phyloP scores from a whole-genome alignment of 2,888 invertebrate species.

The Tortrix viridana region DNA sequence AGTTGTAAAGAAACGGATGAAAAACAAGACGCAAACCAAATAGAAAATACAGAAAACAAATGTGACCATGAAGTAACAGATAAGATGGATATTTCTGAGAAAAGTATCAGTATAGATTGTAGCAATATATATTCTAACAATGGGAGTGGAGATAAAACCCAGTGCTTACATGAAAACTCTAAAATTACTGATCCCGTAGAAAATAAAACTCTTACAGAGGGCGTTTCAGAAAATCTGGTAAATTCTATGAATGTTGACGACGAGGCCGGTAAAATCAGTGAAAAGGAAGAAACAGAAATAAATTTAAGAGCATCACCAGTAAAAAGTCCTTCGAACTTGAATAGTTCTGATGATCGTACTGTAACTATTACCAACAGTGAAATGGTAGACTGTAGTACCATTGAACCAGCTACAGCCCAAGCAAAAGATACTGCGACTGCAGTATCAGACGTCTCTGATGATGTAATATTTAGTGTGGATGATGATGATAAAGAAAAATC shows the following conservation, averaged over 20 bases:
- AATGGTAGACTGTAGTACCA: slow-evolving; percentile 1
- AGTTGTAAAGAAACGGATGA: slow-evolving; percentile 4
- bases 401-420: neutral
- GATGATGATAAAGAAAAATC: slow-evolving; percentile 13
- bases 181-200: neutral
- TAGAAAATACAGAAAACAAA: neutral
- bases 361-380: too few species aligned
- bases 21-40: slow-evolving; percentile 1
- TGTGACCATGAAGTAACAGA: neutral
- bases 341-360: neutral
- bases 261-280: neutral
- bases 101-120: slow-evolving; percentile 5
- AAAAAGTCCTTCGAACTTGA: neutral
- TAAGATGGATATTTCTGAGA: neutral
- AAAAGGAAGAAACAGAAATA: neutral
- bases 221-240: neutral
- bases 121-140: neutral
- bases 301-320: neutral
- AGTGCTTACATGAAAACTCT: neutral
- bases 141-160: neutral
- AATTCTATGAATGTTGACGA: slow-evolving; percentile 14
- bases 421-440: neutral
- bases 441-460: slow-evolving; percentile 1
- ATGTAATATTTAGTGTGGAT: slow-evolving; percentile 21
- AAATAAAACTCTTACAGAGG: neutral